Base-by-base conservation (phyloP, 2,888 invertebrate genomes). In the Kryphioiulus occultus region DNA sequence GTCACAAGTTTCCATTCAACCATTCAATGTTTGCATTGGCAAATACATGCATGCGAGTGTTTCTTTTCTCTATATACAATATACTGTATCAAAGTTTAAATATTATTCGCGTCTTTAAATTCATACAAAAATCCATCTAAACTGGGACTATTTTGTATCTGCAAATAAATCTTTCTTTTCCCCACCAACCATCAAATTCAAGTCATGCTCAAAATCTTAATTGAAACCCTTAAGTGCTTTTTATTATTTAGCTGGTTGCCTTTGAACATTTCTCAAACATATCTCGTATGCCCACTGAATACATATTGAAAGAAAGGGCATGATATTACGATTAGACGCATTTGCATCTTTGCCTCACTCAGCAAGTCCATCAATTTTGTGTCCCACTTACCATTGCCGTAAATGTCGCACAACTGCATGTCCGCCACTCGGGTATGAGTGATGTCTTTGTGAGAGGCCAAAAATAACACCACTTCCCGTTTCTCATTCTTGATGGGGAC, bases 401-500 rank as follows among this genome's bases (percentile, higher is more conserved):
- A 89, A 10, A 90, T 89, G 1, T 89, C 89, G n/a, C 89, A 88
- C 17, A 87, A 88, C 88, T 78, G 87, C 35, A 95, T 95, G 92
- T 96, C 96, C 90, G 95, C 95, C 95, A 96, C 96, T 93, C 97
- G 97, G 90, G 96, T 96, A 92, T 96, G 95, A 89, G 98, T 97
- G 92, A 98, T 97, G 93, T 98, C 98, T 93, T 98, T 98, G 93
- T 98, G 98, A 32, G 98, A 98, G 89, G 98, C 98, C 92, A 98
- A 94, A 92, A 97, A 98, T 91, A 98, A 94, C 44, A 98, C 98
- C 91, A 98, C 98, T 93, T 98, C 98, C 89, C 98, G 95, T 93
- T 98, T 98, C 92, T 98, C 98, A 94, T 98, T 98, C 94, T 98
- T 98, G 93, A 98, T 98, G 91, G 98, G 98, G 89, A 98, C 98